Evolutionary conservation across 1,140 invertebrate species (phyloP).

Genomic region (Globodera ellingtonae): DNA sequence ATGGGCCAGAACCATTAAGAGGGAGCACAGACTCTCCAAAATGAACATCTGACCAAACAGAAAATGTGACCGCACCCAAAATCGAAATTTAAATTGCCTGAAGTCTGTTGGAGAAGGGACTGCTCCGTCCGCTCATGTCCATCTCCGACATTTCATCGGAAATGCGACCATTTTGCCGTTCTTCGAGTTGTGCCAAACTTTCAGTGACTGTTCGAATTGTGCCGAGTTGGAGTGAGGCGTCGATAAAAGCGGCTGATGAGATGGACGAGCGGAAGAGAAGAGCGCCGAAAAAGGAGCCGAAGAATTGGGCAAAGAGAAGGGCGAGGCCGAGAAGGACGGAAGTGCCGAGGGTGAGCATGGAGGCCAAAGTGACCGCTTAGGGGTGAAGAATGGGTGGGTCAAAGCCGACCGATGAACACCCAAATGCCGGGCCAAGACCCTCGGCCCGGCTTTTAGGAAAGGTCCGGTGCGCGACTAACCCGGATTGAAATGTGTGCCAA

Average conservation of each 20-base stretch:
- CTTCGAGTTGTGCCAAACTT: background rate
- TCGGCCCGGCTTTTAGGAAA: too few relatives aligned
- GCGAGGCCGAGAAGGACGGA: constrained; percentile 31
- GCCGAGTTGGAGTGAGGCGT: constrained; percentile 17
- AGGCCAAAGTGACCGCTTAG: constrained; percentile 32
- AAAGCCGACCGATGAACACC: background rate
- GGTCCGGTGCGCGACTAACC: background rate
- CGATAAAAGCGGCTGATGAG: constrained; percentile 17
- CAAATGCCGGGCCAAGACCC: too few relatives aligned
- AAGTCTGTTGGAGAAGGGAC: constrained; percentile 26
- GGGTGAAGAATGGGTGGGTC: constrained; percentile 4
- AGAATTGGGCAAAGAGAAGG: constrained; percentile 39
- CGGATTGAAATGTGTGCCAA: constrained; percentile 28
- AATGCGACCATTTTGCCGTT: background rate
- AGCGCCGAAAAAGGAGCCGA: constrained; percentile 40
- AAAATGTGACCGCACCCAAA: constrained; percentile 1
- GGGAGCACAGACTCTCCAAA: constrained; percentile 16
- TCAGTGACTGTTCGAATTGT: constrained; percentile 12
- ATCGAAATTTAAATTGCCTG: background rate
- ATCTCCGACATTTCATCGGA: constrained; percentile 8
- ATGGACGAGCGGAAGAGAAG: constrained; percentile 29
- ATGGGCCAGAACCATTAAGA: constrained; percentile 23
- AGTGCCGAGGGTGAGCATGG: constrained; percentile 21
- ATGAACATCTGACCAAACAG: constrained; percentile 31
- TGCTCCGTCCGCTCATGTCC: background rate